These are phyloP conservation scores for Vanessa tameamea DNA, from an alignment of 1,140 invertebrate species.

Conservation along the genomic window DNA sequence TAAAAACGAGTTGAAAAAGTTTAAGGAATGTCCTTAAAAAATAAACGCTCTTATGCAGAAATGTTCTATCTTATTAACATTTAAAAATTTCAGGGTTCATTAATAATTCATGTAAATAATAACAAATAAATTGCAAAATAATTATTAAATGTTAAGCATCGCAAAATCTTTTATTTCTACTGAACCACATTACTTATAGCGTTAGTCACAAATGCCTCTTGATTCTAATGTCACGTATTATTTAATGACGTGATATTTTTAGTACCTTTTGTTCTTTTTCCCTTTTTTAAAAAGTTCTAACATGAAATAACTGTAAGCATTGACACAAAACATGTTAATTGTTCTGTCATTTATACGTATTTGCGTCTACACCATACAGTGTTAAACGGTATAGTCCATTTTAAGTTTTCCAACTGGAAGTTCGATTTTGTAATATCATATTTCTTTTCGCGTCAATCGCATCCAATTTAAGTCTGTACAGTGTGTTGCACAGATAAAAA, in stretches of 20 bases:
- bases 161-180: no score
- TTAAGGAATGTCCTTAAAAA: no score
- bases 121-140: no score
- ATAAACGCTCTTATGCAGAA: no score
- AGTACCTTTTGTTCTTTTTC: slow-evolving; percentile 57
- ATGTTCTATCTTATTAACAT: no score
- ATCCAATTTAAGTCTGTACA: slow-evolving; percentile 8
- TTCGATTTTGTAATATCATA: slow-evolving; percentile 37
- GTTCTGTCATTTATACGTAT: slow-evolving; percentile 62
- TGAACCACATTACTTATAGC: no score
- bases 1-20: no score
- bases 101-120: no score
- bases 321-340: slow-evolving; percentile 73
- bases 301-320: slow-evolving; percentile 64
- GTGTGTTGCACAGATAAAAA: neutral
- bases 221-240: slow-evolving; percentile 38
- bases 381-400: slow-evolving; percentile 55
- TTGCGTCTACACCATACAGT: slow-evolving; percentile 42
- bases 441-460: slow-evolving; percentile 21
- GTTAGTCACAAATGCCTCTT: neutral
- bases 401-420: slow-evolving; percentile 49
- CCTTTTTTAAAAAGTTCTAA: slow-evolving; percentile 44
- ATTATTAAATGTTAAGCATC: no score
- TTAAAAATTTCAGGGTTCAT: no score
- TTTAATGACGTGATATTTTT: slow-evolving; percentile 14